These are phyloP conservation scores for Neotragus pygmaeus DNA, from an alignment of 2,113 vertebrate species.

Conservation along the genomic window DNA sequence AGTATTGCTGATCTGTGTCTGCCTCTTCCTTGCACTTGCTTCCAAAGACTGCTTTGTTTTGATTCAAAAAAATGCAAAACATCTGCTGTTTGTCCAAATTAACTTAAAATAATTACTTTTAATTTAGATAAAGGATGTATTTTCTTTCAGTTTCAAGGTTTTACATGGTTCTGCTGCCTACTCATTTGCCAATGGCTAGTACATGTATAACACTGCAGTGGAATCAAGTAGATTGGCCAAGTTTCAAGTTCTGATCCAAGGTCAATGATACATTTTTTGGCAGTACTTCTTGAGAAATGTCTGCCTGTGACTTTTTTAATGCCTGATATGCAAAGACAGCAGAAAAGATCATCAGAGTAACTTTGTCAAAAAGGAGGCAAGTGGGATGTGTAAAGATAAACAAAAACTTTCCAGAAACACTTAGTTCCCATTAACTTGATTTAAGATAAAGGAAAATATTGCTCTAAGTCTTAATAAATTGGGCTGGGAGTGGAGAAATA, in stretches of 20 bases:
- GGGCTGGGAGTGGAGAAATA: constrained; percentile 55
- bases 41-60: constrained; percentile 84
- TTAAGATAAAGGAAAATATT: constrained; percentile 75
- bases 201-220: constrained; percentile 71
- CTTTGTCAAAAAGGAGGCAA: constrained; percentile 73
- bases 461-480: constrained; percentile 60
- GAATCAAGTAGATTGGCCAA: constrained; percentile 79
- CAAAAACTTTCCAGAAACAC: constrained; percentile 66
- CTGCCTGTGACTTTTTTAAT: constrained; percentile 74
- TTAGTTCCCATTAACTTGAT: constrained; percentile 79
- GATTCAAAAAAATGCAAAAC: constrained; percentile 84
- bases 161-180: constrained; percentile 74
- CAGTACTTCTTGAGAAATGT: constrained; percentile 81
- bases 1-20: constrained; percentile 80
- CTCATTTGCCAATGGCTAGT: constrained; percentile 81
- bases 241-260: constrained; percentile 82
- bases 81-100: constrained; percentile 90
- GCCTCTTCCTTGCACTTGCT: constrained; percentile 79
- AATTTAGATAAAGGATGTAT: constrained; percentile 88
- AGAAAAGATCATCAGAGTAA: constrained; percentile 77
- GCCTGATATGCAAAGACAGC: constrained; percentile 77
- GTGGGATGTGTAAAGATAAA: constrained; percentile 76
- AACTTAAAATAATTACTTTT: constrained; percentile 91
- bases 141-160: constrained; percentile 86
- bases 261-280: constrained; percentile 86